Conservation (phyloP, 2,797 vertebrate genomes). For the Cyprinella venusta region DNA sequence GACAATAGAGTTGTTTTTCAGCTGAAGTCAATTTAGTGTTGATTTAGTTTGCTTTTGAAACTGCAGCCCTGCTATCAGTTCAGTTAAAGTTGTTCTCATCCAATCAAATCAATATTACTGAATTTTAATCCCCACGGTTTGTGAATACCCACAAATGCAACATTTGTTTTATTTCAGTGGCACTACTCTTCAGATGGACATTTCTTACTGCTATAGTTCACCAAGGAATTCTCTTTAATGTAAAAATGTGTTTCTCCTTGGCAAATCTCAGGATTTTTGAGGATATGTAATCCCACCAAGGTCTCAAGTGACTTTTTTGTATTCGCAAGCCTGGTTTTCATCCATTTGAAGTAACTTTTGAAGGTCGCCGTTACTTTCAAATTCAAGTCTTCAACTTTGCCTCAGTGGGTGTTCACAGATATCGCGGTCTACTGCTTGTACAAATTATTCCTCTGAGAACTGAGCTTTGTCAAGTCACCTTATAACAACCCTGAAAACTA, state of each 20-base stretch:
- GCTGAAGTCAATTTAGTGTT: neutral
- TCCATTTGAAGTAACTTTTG: constrained; percentile 11
- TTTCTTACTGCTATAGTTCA: neutral
- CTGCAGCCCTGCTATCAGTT: neutral
- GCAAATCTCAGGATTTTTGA: neutral
- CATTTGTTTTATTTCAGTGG: neutral
- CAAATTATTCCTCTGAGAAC: neutral
- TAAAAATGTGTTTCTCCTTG: neutral
- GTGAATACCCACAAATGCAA: neutral
- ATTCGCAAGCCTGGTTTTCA: neutral
- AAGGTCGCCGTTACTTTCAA: constrained; percentile 28
- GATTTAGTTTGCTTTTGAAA: neutral
- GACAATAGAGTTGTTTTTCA: neutral
- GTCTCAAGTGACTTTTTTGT: neutral
- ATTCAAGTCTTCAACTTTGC: constrained; percentile 12
- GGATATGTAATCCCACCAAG: neutral
- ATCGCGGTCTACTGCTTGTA: neutral
- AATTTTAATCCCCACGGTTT: neutral
- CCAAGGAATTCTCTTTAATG: neutral
- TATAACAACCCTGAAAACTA: neutral
- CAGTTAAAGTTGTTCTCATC: neutral
- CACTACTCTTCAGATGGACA: neutral
- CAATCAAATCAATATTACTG: neutral
- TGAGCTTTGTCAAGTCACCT: constrained; percentile 13
- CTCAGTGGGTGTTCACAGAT: constrained; percentile 2